Percentiles rank a stretch among this genome's conserved stretches.
phyloP scores from a whole-genome alignment of 2,113 vertebrate genomes.

The Tor tambroides region DNA sequence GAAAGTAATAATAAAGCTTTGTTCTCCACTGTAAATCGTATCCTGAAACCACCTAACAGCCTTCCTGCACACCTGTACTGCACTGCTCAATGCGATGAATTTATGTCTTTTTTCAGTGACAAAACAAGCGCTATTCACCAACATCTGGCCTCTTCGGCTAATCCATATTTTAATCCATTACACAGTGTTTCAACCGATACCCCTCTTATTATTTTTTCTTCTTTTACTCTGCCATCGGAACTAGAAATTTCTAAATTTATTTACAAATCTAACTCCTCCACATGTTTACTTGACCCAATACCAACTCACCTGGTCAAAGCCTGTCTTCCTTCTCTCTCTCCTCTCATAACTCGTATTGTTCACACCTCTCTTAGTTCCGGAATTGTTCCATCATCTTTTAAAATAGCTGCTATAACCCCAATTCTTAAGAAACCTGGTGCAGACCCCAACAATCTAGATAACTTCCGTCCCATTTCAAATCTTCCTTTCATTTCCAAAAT shows the following conservation, averaged over 20 bases:
- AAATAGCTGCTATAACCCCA: background rate
- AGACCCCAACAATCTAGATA: background rate
- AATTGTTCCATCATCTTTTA: background rate
- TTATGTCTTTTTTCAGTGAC: background rate
- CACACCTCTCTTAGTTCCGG: background rate
- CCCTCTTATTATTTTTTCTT: background rate
- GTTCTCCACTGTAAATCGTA: no score
- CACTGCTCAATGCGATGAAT: slow-evolving; percentile 6
- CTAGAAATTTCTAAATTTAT: background rate
- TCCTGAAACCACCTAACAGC: no score
- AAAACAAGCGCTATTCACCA: background rate
- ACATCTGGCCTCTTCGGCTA: background rate
- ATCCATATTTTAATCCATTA: no score
- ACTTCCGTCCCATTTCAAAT: no score
- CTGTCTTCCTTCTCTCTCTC: background rate
- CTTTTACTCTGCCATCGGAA: background rate
- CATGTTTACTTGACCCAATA: background rate
- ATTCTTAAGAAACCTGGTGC: background rate
- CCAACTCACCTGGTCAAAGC: background rate
- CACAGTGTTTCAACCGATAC: background rate
- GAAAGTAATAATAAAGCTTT: no score
- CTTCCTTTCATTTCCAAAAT: no score
- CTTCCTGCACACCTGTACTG: background rate
- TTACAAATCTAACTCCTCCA: background rate
- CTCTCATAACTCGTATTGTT: background rate